These are phyloP conservation scores for Oreochromis spilurus DNA, from an alignment of 2,113 vertebrate species.

Conservation along the genomic window DNA sequence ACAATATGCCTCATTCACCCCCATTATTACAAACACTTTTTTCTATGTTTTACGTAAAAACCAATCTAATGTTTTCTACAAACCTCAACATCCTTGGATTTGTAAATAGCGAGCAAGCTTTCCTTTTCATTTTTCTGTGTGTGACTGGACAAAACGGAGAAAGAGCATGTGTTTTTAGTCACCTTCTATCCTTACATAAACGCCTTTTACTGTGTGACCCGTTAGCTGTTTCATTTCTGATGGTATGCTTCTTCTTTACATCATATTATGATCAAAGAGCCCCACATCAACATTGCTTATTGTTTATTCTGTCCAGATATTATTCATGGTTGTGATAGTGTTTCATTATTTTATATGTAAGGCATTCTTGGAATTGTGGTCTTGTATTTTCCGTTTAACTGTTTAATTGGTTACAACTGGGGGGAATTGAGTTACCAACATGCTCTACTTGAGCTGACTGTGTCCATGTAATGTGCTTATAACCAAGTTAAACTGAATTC, in stretches of 20 bases:
- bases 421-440: not conserved
- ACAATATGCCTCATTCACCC: not conserved
- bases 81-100: not conserved
- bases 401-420: not conserved
- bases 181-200: not conserved
- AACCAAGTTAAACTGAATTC: not conserved
- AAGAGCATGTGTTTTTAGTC: not conserved
- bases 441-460: not conserved
- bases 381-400: not conserved
- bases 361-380: not conserved
- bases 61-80: not conserved
- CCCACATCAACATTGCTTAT: not conserved
- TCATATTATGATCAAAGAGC: not conserved
- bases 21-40: not conserved
- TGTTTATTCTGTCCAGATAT: not conserved
- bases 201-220: not conserved
- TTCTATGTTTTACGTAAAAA: not conserved
- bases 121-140: not conserved
- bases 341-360: constrained; percentile 12
- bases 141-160: not conserved
- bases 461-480: not conserved
- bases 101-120: not conserved
- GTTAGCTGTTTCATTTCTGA: constrained; percentile 17
- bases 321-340: not conserved
- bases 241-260: not conserved